These are phyloP conservation scores for Hydrochoerus hydrochaeris DNA, from an alignment of 2,113 vertebrate genomes.

Conservation along the genomic window DNA sequence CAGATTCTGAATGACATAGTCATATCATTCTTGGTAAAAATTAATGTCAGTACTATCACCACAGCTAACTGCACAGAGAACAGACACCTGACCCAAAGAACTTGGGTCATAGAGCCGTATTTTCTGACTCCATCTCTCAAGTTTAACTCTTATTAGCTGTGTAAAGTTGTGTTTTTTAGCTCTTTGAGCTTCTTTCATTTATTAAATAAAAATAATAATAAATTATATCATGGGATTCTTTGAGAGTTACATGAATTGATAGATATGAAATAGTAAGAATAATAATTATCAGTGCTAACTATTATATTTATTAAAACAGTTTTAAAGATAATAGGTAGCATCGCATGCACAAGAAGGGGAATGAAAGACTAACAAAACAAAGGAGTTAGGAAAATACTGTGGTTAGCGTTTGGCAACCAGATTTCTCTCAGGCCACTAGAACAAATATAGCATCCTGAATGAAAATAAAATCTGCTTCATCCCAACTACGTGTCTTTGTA, in stretches of 20 bases:
- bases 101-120: background rate
- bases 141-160: background rate
- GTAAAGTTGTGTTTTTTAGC: background rate
- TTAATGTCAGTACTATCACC: background rate
- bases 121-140: background rate
- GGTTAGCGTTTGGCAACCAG: background rate
- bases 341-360: background rate
- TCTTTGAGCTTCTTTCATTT: background rate
- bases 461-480: background rate
- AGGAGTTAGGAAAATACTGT: background rate
- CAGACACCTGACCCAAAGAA: background rate
- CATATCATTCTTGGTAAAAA: background rate
- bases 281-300: background rate
- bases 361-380: background rate
- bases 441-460: background rate
- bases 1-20: background rate
- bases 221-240: background rate
- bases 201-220: background rate
- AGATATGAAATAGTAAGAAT: background rate
- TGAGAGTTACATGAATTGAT: background rate
- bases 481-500: background rate
- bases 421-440: background rate
- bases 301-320: background rate
- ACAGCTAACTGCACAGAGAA: background rate
- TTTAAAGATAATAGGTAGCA: background rate